Evolutionary conservation across 2,888 invertebrate species (phyloP).

Genomic region (Stegophylla sp.): DNA sequence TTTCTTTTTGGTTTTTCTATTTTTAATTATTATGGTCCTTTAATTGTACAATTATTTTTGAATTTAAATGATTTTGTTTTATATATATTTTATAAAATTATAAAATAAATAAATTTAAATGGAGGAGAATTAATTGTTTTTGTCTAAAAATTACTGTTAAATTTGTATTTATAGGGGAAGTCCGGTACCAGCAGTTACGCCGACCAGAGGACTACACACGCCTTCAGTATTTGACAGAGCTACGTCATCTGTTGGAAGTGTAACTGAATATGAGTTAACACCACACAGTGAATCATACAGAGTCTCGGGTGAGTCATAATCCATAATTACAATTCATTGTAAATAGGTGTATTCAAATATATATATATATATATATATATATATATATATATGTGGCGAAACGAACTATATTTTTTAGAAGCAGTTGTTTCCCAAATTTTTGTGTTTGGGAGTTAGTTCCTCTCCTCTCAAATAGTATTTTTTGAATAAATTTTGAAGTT

Average conservation of each 20-base stretch:
- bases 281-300: not conserved
- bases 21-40: too few species aligned
- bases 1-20: too few species aligned
- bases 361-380: not conserved
- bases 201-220: conserved; percentile 61
- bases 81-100: too few species aligned
- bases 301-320: conserved; percentile 15
- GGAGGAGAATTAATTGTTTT: not conserved
- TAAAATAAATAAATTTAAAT: not conserved
- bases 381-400: not conserved
- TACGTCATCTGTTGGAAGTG: conserved; percentile 47
- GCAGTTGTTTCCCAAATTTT: too few species aligned
- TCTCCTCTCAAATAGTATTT: too few species aligned
- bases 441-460: too few species aligned
- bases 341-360: too few species aligned
- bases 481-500: too few species aligned
- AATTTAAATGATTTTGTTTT: not conserved
- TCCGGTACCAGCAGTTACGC: conserved; percentile 61
- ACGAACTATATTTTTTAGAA: too few species aligned
- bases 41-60: too few species aligned
- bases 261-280: conserved; percentile 35
- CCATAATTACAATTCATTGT: not conserved
- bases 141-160: not conserved
- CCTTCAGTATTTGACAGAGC: conserved; percentile 37
- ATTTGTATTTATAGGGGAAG: conserved; percentile 61